phyloP scores from a whole-genome alignment of 2,888 invertebrate species.

The Heliconius cydno region DNA sequence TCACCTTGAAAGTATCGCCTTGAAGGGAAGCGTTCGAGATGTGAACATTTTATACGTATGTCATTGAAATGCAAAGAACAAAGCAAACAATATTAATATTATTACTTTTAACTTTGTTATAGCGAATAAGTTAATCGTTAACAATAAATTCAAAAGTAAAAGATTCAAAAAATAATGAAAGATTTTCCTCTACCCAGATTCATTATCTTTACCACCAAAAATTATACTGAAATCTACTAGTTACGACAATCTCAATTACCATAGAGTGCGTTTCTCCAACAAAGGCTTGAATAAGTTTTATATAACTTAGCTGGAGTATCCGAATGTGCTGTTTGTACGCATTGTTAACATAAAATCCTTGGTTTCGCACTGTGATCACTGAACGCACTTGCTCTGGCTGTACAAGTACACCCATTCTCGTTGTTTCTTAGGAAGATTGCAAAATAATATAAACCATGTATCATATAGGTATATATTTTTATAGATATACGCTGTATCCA shows the following conservation, averaged over 20 bases:
- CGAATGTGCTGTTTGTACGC: conserved; percentile 59
- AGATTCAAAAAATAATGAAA: background rate
- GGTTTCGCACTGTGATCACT: conserved; percentile 67
- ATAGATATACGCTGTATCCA: too few relatives aligned
- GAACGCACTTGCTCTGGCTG: conserved; percentile 60
- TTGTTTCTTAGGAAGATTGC: conserved; percentile 57
- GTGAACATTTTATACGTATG: conserved; percentile 19
- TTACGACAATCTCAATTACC: conserved; percentile 67
- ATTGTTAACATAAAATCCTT: conserved; percentile 73
- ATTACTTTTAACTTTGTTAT: background rate
- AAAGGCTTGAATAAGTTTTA: conserved; percentile 64
- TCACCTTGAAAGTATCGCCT: conserved; percentile 36
- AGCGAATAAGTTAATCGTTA: background rate
- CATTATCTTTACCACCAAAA: too few relatives aligned
- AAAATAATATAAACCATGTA: conserved; percentile 26
- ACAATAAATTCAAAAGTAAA: background rate
- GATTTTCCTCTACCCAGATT: too few relatives aligned
- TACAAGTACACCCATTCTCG: conserved; percentile 55
- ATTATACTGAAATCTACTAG: too few relatives aligned
- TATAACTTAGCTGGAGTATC: conserved; percentile 54
- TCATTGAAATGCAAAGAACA: background rate
- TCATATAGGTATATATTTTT: background rate
- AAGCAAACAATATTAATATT: background rate
- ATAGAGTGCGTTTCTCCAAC: conserved; percentile 62
- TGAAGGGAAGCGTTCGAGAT: conserved; percentile 26